Evolutionary conservation across 92 coral and sea anemone species (phyloP).

Genomic region (Siderastrea siderea): DNA sequence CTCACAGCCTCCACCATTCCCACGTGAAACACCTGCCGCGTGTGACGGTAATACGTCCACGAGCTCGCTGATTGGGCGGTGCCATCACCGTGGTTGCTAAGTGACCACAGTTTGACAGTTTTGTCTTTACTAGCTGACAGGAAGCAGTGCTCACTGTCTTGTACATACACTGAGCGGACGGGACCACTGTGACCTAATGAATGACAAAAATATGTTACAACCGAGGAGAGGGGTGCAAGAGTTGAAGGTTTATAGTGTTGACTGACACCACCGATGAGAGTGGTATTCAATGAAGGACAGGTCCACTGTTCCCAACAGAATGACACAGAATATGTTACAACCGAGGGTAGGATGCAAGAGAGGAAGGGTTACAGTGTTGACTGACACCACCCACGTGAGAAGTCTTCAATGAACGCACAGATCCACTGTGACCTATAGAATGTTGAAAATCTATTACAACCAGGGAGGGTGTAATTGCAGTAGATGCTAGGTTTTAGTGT

Average conservation of each 20-base stretch:
- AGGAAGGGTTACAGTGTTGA: too few relatives aligned
- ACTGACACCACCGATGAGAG: not conserved
- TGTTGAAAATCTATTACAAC: too few relatives aligned
- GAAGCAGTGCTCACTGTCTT: conserved; percentile 96
- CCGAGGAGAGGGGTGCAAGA: not conserved
- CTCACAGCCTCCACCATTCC: conserved; percentile 91
- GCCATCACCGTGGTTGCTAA: conserved; percentile 99
- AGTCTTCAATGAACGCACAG: not conserved
- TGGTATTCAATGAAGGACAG: too few relatives aligned
- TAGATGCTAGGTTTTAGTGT: too few relatives aligned
- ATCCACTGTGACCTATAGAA: too few relatives aligned
- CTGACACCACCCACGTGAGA: not conserved
- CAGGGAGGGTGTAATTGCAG: too few relatives aligned
- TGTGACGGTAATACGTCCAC: conserved; percentile 93
- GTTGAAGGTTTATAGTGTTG: not conserved
- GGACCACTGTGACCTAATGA: conserved; percentile 94
- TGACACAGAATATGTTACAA: too few relatives aligned
- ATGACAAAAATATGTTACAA: not conserved
- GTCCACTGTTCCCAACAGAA: too few relatives aligned
- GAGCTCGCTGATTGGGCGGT: conserved; percentile 99
- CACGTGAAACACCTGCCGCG: conserved; percentile 91
- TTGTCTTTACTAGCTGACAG: conserved; percentile 96
- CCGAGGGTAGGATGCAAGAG: too few relatives aligned
- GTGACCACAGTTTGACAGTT: conserved; percentile 98
- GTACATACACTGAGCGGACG: conserved; percentile 88